Base-by-base conservation (phyloP, 2,888 invertebrate species). In the Amphiduros pacificus region DNA sequence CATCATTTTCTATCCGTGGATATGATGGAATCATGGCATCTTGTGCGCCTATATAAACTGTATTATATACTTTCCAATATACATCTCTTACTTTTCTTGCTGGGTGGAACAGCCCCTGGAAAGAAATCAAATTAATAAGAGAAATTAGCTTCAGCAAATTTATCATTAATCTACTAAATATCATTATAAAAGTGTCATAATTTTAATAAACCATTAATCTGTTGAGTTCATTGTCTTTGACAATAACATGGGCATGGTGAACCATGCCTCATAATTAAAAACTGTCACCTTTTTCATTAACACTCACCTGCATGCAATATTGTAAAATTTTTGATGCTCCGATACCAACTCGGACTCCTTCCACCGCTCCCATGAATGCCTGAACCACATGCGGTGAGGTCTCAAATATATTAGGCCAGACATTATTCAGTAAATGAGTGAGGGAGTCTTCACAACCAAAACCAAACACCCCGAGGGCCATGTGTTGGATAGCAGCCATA, bases 331-430 rank as follows among this genome's bases (percentile, higher is more conserved):
- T 96, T 61, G 95, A 90, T 1, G 99, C 95, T 4, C 99, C 99
- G 44, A 99, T 86, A 0, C 97, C 94, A 3, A 99, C 97, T 32
- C 99, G 85, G 85, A 99, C 89, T 17, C 98, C 99, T 82, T 99
- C 99, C 4, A 98, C 93, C 3, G 97, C 92, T 77, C 97, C 97
- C 93, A 99, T 97, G 84, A 99, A 99, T 0, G 99, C 97, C 84
- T 99, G 99, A 27, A 99, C 98, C 69, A 99, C 89, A 88, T 99
- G 99, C 20, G 99, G 99, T 17, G 97, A 97, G 0, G 97, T 98
- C 85, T 99, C 99, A 79, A 99, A 98, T 71, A 99, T 95, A 83
- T 99, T 99, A 14, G 99, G 99, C 99, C 99, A 99, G 27, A 99
- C 97, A 81, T 97, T 94, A 84, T 99, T 99, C 64, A 99, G 85